Conservation (phyloP, 2,797 vertebrate genomes). For the Spinibarbus caldwelli region DNA sequence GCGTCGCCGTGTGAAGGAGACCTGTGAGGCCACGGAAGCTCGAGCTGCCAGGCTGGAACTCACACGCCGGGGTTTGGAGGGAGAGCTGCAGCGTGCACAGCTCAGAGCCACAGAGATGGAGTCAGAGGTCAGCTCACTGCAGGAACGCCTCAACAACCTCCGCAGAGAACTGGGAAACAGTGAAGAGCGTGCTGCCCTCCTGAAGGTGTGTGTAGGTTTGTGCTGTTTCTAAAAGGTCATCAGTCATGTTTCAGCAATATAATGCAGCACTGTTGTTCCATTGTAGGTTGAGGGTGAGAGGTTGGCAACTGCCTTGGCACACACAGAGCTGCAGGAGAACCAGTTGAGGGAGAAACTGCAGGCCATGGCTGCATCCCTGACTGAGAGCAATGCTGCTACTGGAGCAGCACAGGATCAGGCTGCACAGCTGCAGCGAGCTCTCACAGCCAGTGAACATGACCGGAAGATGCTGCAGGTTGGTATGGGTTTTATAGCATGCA, state of each 20-base stretch:
- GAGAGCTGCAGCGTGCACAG: constrained; percentile 77
- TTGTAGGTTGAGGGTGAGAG: constrained; percentile 72
- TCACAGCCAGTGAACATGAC: constrained; percentile 79
- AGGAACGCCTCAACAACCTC: constrained; percentile 72
- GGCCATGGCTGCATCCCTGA: constrained; percentile 70
- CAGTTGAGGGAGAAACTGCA: constrained; percentile 78
- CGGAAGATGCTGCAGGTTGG: constrained; percentile 80
- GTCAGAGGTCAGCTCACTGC: constrained; percentile 69
- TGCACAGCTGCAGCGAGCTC: constrained; percentile 74
- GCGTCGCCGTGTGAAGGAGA: constrained; percentile 74
- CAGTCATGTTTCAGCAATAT: constrained; percentile 1
- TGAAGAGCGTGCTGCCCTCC: constrained; percentile 69
- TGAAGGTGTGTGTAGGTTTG: constrained; percentile 60
- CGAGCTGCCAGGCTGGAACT: constrained; percentile 75
- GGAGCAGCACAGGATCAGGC: constrained; percentile 76
- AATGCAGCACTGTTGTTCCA: not conserved
- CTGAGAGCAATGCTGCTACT: constrained; percentile 66
- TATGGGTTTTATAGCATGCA: not conserved
- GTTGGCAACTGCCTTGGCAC: constrained; percentile 69
- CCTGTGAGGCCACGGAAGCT: constrained; percentile 74
- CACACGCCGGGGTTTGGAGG: constrained; percentile 73
- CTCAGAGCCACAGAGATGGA: constrained; percentile 75
- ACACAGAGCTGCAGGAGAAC: constrained; percentile 76
- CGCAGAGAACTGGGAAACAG: constrained; percentile 75
- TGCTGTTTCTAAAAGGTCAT: not conserved